Percentiles rank a stretch among this genome's conserved stretches.
Evolutionary conservation across 2,888 invertebrate species (phyloP).

Genomic region (Mellilla xanthometata): DNA sequence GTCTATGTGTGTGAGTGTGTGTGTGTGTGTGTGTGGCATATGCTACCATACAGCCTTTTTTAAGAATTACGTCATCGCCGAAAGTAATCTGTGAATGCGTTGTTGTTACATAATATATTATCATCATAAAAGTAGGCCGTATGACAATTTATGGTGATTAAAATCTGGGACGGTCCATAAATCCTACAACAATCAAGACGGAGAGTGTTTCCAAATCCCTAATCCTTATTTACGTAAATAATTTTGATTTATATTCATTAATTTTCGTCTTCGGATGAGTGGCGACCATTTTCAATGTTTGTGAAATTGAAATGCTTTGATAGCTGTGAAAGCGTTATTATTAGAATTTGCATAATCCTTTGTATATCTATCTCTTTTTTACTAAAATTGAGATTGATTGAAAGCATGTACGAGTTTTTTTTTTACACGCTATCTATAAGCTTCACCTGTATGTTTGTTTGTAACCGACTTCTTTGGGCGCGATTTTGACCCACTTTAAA

Average conservation of each 20-base stretch:
- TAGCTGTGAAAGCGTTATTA: background rate
- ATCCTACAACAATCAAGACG: conserved; percentile 17
- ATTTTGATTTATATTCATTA: conserved; percentile 26
- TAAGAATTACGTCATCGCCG: too few species aligned
- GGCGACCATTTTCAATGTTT: conserved; percentile 6
- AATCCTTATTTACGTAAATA: conserved; percentile 23
- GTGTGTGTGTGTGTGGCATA: too few species aligned
- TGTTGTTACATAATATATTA: conserved; percentile 5
- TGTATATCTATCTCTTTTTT: too few species aligned
- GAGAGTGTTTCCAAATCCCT: conserved; percentile 10
- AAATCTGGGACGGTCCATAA: conserved; percentile 20
- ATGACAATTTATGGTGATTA: conserved; percentile 25
- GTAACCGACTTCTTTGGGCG: too few species aligned
- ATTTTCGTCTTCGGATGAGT: conserved; percentile 12
- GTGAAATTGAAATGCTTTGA: background rate
- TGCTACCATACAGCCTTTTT: too few species aligned
- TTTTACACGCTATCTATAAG: too few species aligned
- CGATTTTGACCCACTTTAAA: too few species aligned
- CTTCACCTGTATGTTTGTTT: too few species aligned
- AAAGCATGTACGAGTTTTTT: too few species aligned
- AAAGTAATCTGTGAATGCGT: too few species aligned
- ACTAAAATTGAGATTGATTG: too few species aligned
- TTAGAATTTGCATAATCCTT: conserved; percentile 7
- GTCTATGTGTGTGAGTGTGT: too few species aligned
- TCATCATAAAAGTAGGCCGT: conserved; percentile 8